Evolutionary conservation across 2,888 invertebrate genomes (phyloP).

Genomic region (Phengaris alcon): DNA sequence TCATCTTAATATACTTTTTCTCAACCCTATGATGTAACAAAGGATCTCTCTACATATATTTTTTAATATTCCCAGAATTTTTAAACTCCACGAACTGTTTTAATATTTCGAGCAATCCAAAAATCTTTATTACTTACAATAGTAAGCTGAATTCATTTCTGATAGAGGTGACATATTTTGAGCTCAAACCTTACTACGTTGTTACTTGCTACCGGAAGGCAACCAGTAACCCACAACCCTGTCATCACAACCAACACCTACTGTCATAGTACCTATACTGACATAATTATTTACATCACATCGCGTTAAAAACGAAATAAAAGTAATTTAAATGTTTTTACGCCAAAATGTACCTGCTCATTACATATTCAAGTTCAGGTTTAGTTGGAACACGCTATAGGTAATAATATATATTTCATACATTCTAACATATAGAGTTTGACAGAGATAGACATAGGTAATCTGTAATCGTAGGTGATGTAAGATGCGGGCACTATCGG

Average conservation of each 20-base stretch:
- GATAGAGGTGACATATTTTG: not conserved
- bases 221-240: no score
- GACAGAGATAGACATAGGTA: constrained; percentile 33
- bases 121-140: not conserved
- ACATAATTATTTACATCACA: not conserved
- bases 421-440: constrained; percentile 35
- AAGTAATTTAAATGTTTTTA: not conserved
- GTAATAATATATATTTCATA: constrained; percentile 31
- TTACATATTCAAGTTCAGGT: constrained; percentile 54
- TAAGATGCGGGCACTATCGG: constrained; percentile 69
- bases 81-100: not conserved
- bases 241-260: no score
- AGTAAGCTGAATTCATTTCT: not conserved
- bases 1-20: constrained; percentile 36
- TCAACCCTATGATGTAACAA: constrained; percentile 17
- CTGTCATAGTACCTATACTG: not conserved
- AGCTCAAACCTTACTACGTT: no score
- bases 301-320: not conserved
- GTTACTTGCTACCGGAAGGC: no score
- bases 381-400: constrained; percentile 32
- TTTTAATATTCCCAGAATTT: constrained; percentile 5
- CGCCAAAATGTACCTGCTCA: not conserved
- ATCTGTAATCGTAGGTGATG: constrained; percentile 41
- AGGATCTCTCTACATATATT: not conserved
- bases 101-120: not conserved